These are phyloP conservation scores for Anolis carolinensis DNA, from an alignment of 2,113 vertebrate species.

Conservation along the genomic window DNA sequence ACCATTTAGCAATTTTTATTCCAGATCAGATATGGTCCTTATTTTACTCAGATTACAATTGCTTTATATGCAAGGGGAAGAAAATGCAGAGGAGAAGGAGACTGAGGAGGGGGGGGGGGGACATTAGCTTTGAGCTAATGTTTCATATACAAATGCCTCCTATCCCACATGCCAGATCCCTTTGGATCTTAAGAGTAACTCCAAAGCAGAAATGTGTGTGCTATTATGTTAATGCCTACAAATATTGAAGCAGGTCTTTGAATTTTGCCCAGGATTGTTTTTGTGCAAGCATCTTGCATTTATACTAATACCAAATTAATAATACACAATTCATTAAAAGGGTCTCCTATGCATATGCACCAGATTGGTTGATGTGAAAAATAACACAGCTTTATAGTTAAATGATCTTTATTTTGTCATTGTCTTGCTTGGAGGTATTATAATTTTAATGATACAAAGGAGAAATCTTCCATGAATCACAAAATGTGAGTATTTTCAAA, in stretches of 20 bases:
- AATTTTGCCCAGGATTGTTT: background rate
- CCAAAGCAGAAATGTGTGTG: background rate
- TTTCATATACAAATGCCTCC: background rate
- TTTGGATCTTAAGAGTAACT: background rate
- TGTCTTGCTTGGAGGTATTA: background rate
- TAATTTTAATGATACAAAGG: background rate
- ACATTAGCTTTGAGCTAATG: background rate
- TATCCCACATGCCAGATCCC: background rate
- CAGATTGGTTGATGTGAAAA: background rate
- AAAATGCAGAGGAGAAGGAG: no score
- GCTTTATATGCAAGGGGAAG: background rate
- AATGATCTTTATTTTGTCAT: background rate
- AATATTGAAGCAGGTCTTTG: background rate
- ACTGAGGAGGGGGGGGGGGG: no score
- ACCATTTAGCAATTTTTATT: background rate
- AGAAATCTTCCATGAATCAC: background rate
- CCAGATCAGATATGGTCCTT: background rate
- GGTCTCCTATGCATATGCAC: no score
- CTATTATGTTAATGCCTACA: background rate
- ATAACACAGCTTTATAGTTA: background rate
- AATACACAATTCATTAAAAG: background rate
- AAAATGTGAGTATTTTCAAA: background rate
- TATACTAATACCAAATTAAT: background rate
- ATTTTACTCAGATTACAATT: background rate
- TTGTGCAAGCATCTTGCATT: background rate